Base-by-base conservation (phyloP, 2,797 vertebrate species). In the Semotilus atromaculatus region DNA sequence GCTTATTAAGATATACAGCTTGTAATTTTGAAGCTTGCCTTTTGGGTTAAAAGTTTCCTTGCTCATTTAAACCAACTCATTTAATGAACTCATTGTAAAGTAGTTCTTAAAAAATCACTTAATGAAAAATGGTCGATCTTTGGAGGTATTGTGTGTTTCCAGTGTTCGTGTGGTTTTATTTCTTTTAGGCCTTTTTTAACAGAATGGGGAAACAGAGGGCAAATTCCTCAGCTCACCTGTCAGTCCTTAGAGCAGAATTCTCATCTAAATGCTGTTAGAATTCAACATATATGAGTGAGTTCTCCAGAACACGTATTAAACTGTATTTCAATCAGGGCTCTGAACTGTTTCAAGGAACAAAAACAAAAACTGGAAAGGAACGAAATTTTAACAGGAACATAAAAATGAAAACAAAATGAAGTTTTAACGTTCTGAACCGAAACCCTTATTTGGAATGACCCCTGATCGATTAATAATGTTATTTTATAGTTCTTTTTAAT, bases 1-100 rank as follows among this genome's bases (percentile, higher is more conserved):
- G 53, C 40, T 51, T 85, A 84, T 77, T 77, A 79, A 26, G 38
- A 71, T 53, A 51, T 38, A 76, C 43, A 66, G 16, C 60, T 58
- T 58, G 48, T 45, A 18, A 76, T 77, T 68, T 76, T 84, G 31
- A 29, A 68, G 48, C 38, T 45, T 68, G 73, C 82, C 38, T 21
- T 71, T 62, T 71, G 75, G 75, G 38, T 79, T 84, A 31, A 70
- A 79, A 62, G 21, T 60, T 23, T 38, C 29, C 34, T 38, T 3
- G 64, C 31, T 51, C 31, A 29, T 38, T 79, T 76, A 36, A 83
- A 48, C 14, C 18, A 38, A 38, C 31, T 76, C 34, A 29, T 43
- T 68, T 79, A 78, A 79, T 84, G 38, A 79, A 36, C 29, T n/a
- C 51, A 60, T 7, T 85, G 53, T 40, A 78, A 71, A 45, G 62